Base-by-base conservation (phyloP, 1,140 invertebrate genomes). In the Chrysopa pallens region DNA sequence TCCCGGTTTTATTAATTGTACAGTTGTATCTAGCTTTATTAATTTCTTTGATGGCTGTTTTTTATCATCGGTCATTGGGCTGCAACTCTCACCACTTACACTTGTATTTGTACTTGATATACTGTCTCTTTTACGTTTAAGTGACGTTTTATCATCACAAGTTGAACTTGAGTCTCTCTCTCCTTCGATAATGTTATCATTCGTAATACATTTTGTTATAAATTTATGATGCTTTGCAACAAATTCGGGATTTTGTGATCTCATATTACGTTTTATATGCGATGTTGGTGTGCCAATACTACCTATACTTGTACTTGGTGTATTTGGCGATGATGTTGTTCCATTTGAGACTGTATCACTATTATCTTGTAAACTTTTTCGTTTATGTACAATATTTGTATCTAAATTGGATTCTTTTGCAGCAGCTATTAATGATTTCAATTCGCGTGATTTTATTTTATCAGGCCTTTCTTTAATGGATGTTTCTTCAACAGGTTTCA, bases 181-280 rank as follows among this genome's bases (percentile, higher is more conserved):
- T 49, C 50, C 12, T 55, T 52, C 6, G 51, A 50, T n/a, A n/a
- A n/a, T 43, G 39, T 29, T 49, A 48, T 45, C 49, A 57, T 40
- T 38, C 47, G 38, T 15, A 6, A 31, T 43, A 38, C 46, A 59
- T 64, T 27, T 61, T 53, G 33, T 59, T 56, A 73, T 51, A 49
- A 73, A 73, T 39, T 65, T 64, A 39, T 60, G 66, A 15, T 72
- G 68, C 49, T 72, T 73, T 36, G 62, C 61, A 0, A 65, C 64
- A 60, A 73, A 72, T 31, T 74, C 71, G 14, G 68, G 63, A 53
- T 72, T 73, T 49, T 70, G 64, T 13, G 67, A 72, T 36, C 70
- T 52, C 56, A 72, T 64, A 44, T 58, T 57, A 23, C 52, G 46
- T 43, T 46, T 46, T 9, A 14, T 36, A 13, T 28, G 9, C 1